Percentiles rank a stretch among this genome's conserved stretches.
phyloP scores from a whole-genome alignment of 2,888 invertebrate genomes.

The Tetrapedia diversipes region DNA sequence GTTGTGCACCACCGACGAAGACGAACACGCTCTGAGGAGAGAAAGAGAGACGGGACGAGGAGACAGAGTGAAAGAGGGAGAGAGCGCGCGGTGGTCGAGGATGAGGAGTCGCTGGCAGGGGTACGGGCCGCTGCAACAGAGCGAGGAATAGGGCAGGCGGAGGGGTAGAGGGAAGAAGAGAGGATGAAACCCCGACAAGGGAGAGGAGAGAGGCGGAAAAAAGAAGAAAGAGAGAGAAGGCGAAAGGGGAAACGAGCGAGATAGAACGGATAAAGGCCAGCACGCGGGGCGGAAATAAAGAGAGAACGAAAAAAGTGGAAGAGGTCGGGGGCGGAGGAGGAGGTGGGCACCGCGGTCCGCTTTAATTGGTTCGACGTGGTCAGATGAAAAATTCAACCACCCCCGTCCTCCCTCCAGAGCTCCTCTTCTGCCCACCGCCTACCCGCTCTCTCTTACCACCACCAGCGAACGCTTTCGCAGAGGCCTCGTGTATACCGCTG shows the following conservation, averaged over 20 bases:
- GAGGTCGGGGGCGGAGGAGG: slow-evolving; percentile 71
- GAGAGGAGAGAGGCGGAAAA: slow-evolving; percentile 25
- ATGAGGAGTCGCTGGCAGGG: slow-evolving; percentile 51
- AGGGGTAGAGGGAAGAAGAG: slow-evolving; percentile 31
- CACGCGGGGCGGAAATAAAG: slow-evolving; percentile 72
- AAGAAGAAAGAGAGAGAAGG: slow-evolving; percentile 30
- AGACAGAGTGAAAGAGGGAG: slow-evolving; percentile 10
- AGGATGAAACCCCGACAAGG: slow-evolving; percentile 6
- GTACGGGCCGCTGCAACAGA: slow-evolving; percentile 33
- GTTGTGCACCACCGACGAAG: no score
- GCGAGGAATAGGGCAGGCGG: slow-evolving; percentile 28
- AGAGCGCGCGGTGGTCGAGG: slow-evolving; percentile 51
- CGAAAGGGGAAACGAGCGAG: slow-evolving; percentile 44
- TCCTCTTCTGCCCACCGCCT: slow-evolving; percentile 59
- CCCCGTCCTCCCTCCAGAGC: slow-evolving; percentile 60
- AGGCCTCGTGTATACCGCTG: slow-evolving; percentile 38
- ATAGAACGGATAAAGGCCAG: slow-evolving; percentile 70
- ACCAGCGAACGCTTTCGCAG: slow-evolving; percentile 40
- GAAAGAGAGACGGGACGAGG: slow-evolving; percentile 24
- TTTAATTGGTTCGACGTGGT: slow-evolving; percentile 82
- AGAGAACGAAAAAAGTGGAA: slow-evolving; percentile 73
- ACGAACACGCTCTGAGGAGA: slow-evolving; percentile 13
- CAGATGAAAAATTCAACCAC: slow-evolving; percentile 81
- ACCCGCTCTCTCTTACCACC: slow-evolving; percentile 50
- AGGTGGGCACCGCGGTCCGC: slow-evolving; percentile 78